phyloP scores from a whole-genome alignment of 2,888 invertebrate genomes.

The Venustoraphidia nigricollis region DNA sequence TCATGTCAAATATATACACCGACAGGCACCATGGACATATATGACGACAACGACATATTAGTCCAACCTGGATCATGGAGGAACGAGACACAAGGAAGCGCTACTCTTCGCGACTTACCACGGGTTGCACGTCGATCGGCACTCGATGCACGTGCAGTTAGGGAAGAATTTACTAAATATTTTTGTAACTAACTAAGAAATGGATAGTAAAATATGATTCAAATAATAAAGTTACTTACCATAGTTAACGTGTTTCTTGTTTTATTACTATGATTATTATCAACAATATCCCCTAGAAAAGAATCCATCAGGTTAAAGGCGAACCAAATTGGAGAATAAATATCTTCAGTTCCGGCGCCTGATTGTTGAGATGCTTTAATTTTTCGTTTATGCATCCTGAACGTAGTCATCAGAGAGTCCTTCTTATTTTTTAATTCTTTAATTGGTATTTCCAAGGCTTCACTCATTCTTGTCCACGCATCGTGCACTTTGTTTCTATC shows the following conservation, averaged over 20 bases:
- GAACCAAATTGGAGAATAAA: slow-evolving; percentile 13
- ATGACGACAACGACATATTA: not conserved
- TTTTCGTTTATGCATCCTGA: too few relatives aligned
- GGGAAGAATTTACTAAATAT: slow-evolving; percentile 5
- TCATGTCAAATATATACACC: slow-evolving; percentile 7
- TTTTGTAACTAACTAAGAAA: too few relatives aligned
- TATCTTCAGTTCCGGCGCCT: slow-evolving; percentile 8
- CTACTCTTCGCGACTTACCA: not conserved
- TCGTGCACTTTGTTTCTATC: too few relatives aligned
- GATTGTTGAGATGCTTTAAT: slow-evolving; percentile 8
- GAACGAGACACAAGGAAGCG: not conserved
- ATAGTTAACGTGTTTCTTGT: not conserved
- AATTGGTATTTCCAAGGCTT: too few relatives aligned
- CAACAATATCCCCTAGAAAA: slow-evolving; percentile 7
- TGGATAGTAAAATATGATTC: too few relatives aligned
- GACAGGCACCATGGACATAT: slow-evolving; percentile 4
- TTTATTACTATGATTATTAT: slow-evolving; percentile 2
- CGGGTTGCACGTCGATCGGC: slow-evolving; percentile 6
- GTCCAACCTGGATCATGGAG: not conserved
- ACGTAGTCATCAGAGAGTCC: too few relatives aligned
- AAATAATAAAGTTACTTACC: too few relatives aligned
- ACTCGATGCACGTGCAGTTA: slow-evolving; percentile 5
- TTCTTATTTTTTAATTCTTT: too few relatives aligned
- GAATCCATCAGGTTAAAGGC: slow-evolving; percentile 11
- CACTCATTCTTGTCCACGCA: too few relatives aligned